Evolutionary conservation across 2,888 invertebrate species (phyloP), one percentile per base, ranked within the genome.

Genomic region (Macropis europaea): DNA sequence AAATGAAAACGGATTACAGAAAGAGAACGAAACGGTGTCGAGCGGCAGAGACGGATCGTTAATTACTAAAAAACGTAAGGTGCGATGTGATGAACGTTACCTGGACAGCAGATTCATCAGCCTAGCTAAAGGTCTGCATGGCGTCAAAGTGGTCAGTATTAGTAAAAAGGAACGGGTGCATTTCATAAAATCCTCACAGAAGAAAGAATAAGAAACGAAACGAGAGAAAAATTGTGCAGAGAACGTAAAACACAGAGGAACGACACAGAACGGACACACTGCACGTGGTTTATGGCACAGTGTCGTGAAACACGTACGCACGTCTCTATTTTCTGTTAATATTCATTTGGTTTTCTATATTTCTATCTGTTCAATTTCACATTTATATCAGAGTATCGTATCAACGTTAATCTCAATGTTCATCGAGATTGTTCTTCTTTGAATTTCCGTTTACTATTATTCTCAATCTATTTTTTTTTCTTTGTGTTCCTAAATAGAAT

Each of bases 91-190:
- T 88, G 89, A 24, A 87, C 88, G 87, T 94, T 97, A 97, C 97
- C 97, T 97, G 94, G 97, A 95, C 92, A 97, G 92, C 90, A 96
- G 94, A 93, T 96, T 95, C 94, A 97, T 96, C 95, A 97, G 95
- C 93, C 95, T 95, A 91, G 96, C 96, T 93, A 97, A 96, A 91
- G 96, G 96, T 92, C 95, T 95, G 90, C 89, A 88, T 90, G 88
- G 87, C 88, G 90, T 89, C 77, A 89, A 90, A 89, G 88, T 89
- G 86, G 87, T 89, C 83, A 84, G 81, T 86, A 88, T 88, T 88
- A 88, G 87, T 89, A 82, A 85, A 86, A 87, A 82, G 13, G 82
- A 89, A 86, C 72, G 87, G 86, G 88, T 88, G 85, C 82, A 81
- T 73, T 77, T 74, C 68, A 60, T 76, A 56, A 43, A 50, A 82